These are phyloP conservation scores for Ormyrus pomaceus DNA, from an alignment of 2,888 invertebrate species.

Conservation along the genomic window DNA sequence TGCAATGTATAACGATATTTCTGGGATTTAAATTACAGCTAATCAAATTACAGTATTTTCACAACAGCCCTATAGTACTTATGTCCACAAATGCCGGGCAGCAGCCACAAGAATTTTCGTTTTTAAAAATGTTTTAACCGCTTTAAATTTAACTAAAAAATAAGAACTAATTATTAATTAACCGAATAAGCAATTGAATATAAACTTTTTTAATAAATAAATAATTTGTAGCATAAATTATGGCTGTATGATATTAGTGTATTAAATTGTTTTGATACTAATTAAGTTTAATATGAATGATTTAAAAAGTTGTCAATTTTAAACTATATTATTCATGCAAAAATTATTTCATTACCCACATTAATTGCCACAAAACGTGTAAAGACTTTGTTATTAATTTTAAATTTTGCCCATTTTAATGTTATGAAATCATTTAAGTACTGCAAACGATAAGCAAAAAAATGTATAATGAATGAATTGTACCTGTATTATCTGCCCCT, in stretches of 20 bases:
- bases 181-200: slow-evolving; percentile 17
- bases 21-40: slow-evolving; percentile 30
- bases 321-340: slow-evolving; percentile 35
- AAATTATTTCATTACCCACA: slow-evolving; percentile 18
- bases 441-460: slow-evolving; percentile 1
- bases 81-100: slow-evolving; percentile 69
- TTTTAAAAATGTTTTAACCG: slow-evolving; percentile 26
- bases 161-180: slow-evolving; percentile 29
- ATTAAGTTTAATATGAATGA: not conserved
- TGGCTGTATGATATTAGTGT: slow-evolving; percentile 30
- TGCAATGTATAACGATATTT: slow-evolving; percentile 21
- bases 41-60: slow-evolving; percentile 37
- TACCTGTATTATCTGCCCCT: slow-evolving; percentile 98
- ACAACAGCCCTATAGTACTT: slow-evolving; percentile 47
- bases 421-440: slow-evolving; percentile 5
- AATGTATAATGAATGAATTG: slow-evolving; percentile 62
- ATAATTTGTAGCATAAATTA: slow-evolving; percentile 13
- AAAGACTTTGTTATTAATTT: slow-evolving; percentile 28
- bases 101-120: slow-evolving; percentile 68
- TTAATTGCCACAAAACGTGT: not conserved
- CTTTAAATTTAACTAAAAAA: slow-evolving; percentile 36
- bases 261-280: slow-evolving; percentile 9
- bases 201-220: slow-evolving; percentile 12
- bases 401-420: slow-evolving; percentile 28
- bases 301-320: slow-evolving; percentile 5